Evolutionary conservation across 2,797 vertebrate genomes (phyloP).

Genomic region (Streptopelia turtur): DNA sequence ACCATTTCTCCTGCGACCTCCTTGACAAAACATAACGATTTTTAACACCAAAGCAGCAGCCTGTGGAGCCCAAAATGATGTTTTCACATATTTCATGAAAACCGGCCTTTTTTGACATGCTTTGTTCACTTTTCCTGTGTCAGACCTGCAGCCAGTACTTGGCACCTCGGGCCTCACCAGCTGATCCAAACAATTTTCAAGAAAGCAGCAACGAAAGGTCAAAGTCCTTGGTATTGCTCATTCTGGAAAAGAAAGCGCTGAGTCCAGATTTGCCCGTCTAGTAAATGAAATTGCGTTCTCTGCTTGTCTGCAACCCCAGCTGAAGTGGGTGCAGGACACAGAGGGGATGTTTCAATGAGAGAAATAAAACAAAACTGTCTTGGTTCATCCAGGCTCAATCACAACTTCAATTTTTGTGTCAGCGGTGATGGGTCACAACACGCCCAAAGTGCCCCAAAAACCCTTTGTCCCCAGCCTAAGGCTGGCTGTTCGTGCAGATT

Average conservation of each 20-base stretch:
- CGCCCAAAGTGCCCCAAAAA: not conserved
- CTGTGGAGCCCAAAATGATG: not conserved
- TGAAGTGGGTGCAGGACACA: not conserved
- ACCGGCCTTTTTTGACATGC: not conserved
- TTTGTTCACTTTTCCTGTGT: not conserved
- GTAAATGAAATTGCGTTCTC: not conserved
- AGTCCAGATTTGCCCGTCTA: not conserved
- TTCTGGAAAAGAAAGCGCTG: not conserved
- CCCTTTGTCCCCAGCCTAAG: not conserved
- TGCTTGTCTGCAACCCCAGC: not conserved
- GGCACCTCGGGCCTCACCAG: not conserved
- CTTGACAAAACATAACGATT: not conserved
- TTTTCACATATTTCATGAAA: not conserved
- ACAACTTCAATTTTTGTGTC: not conserved
- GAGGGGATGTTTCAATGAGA: not conserved
- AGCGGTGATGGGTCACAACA: accelerated
- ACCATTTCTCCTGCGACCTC: not conserved
- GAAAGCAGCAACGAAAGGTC: not conserved
- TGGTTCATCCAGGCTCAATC: not conserved
- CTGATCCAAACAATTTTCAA: not conserved
- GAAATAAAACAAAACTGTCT: not conserved
- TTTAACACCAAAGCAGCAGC: not conserved
- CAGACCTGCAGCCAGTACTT: not conserved
- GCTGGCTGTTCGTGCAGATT: not conserved
- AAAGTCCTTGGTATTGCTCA: not conserved